These are phyloP conservation scores for Caenorhabditis sp. DNA, from an alignment of 2,888 invertebrate genomes.

Conservation along the genomic window DNA sequence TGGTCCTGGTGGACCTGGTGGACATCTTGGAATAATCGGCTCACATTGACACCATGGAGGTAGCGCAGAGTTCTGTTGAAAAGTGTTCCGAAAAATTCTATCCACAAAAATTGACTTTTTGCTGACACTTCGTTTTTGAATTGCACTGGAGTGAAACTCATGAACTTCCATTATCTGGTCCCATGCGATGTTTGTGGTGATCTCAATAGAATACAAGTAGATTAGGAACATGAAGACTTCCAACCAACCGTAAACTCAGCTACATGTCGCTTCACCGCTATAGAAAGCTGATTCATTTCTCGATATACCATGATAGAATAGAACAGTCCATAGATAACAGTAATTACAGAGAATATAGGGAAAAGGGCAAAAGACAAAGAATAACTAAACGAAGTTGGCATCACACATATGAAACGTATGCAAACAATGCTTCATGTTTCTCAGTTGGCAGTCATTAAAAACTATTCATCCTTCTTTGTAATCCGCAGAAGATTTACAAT, in stretches of 20 bases:
- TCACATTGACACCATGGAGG: conserved; percentile 70
- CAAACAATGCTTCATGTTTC: conserved; percentile 13
- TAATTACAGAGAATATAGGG: conserved; percentile 42
- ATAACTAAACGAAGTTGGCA: conserved; percentile 32
- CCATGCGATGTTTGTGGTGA: conserved; percentile 53
- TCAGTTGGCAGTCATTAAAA: conserved; percentile 28
- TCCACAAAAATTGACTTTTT: conserved; percentile 45
- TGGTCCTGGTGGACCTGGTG: conserved; percentile 63
- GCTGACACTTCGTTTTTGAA: conserved; percentile 40
- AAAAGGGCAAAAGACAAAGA: conserved; percentile 27
- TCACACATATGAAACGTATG: conserved; percentile 17
- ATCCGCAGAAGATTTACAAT: conserved; percentile 34
- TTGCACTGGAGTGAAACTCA: not conserved
- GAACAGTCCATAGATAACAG: conserved; percentile 31
- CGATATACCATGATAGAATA: conserved; percentile 44
- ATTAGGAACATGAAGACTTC: not conserved
- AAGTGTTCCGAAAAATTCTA: conserved; percentile 28
- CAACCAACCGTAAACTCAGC: conserved; percentile 42
- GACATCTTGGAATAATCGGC: conserved; percentile 61
- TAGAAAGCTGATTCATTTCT: conserved; percentile 30
- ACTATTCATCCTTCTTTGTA: conserved; percentile 19
- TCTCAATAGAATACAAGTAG: not conserved
- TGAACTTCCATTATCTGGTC: conserved; percentile 40
- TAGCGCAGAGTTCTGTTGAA: conserved; percentile 15
- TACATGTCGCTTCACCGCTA: conserved; percentile 12